Evolutionary conservation across 2,888 invertebrate genomes (phyloP), one percentile per base, ranked within the genome.

Genomic region (Doris montereyensis): DNA sequence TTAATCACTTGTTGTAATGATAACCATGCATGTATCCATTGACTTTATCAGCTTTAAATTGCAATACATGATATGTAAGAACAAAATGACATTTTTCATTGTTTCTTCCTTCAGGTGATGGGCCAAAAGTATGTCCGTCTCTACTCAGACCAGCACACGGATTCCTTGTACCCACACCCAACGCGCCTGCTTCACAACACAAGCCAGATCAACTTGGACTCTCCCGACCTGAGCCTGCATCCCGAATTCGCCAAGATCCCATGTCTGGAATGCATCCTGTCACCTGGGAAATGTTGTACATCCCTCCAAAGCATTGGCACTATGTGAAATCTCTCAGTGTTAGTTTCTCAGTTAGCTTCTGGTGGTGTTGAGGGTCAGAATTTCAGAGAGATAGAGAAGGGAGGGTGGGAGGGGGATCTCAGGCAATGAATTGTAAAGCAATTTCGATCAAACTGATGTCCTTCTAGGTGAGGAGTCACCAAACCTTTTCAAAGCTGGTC

Each of bases 241-340:
- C 97, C 98, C 0, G 91, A 94, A 67, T 95, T 95, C 81, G 76
- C 81, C 1, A 78, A 87, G 13, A 89, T 89, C 3, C 81, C 82
- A 0, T 92, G 85, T 93, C 94, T 85, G 84, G 94, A 95, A 89
- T 94, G 96, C 89, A 92, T 95, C 8, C 92, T 99, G 35, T 93
- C 94, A 85, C 94, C 95, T 0, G 98, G 98, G 96, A 98, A 87
- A 95, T 97, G 93, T 91, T 99, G 76, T 99, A 95, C 89, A 97
- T 99, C 85, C 99, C 99, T 17, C 95, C 96, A 1, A 95, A 95
- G 89, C 97, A 97, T 95, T 99, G 99, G 98, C 99, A 99, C 93
- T 97, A 96, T 92, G 96, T 99, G 3, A 94, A 95, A 83, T 95
- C 98, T 0, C 92, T 97, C 65, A 94, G 95, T 57, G 94, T 95